A percentile compares a stretch with the other conserved stretches of the same genome.
Conservation (phyloP, 2,888 invertebrate genomes). For the Prenolepis imparis region DNA sequence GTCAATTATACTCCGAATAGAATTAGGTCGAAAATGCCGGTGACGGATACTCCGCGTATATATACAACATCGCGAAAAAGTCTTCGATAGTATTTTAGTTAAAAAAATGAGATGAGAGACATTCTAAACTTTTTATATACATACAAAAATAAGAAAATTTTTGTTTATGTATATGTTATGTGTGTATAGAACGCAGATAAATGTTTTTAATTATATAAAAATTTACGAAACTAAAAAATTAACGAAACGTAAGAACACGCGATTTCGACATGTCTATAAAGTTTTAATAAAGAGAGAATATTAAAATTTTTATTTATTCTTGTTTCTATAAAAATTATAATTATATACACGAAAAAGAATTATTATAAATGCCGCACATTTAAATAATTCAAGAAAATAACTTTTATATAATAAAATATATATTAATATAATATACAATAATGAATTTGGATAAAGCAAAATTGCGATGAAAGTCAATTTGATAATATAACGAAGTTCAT, state of each 20-base stretch:
- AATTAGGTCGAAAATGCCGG: conserved; percentile 50
- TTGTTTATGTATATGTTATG: neutral
- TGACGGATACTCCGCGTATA: conserved; percentile 18
- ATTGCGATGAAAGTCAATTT: neutral
- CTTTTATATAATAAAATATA: neutral
- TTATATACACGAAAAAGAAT: conserved; percentile 1
- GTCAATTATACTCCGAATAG: conserved; percentile 18
- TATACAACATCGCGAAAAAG: conserved; percentile 10
- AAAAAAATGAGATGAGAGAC: conserved; percentile 19
- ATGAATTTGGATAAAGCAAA: neutral
- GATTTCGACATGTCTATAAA: neutral
- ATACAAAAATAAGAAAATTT: conserved; percentile 14
- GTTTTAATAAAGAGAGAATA: neutral
- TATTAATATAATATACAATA: neutral
- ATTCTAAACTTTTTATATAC: neutral
- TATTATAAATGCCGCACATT: neutral
- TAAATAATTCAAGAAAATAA: neutral
- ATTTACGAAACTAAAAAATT: too few species aligned
- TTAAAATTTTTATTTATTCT: neutral
- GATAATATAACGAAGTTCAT: neutral
- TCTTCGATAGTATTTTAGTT: conserved; percentile 9
- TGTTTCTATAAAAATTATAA: neutral
- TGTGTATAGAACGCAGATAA: neutral
- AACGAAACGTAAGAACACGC: neutral
- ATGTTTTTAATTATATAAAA: neutral